A percentile compares a stretch with the other conserved stretches of the same genome.
phyloP scores from a whole-genome alignment of 2,888 invertebrate species.

The Phaedon cochleariae region DNA sequence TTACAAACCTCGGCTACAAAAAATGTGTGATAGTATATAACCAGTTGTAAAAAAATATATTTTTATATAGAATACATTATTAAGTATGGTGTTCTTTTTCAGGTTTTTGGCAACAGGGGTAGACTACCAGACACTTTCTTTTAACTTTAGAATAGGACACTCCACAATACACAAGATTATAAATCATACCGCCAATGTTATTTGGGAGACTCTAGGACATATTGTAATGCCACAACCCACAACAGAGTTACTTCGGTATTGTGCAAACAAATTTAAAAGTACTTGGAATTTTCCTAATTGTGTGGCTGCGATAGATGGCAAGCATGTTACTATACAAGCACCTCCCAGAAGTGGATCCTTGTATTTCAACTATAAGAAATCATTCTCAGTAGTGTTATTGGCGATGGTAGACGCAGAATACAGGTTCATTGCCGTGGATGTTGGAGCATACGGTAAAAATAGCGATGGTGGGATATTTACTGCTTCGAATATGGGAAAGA shows the following conservation, averaged over 20 bases:
- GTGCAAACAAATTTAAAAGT: slow-evolving; percentile 19
- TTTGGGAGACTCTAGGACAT: slow-evolving; percentile 27
- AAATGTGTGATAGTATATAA: not conserved
- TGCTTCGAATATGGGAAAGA: slow-evolving; percentile 36
- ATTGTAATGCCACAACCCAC: slow-evolving; percentile 25
- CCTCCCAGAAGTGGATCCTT: slow-evolving; percentile 12
- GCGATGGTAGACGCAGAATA: slow-evolving; percentile 47
- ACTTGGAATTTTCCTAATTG: no score
- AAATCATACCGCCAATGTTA: slow-evolving; percentile 20
- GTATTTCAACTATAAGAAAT: slow-evolving; percentile 28
- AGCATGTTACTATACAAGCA: no score
- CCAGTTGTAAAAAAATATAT: not conserved
- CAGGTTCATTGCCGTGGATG: slow-evolving; percentile 48
- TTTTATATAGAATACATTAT: slow-evolving; percentile 4
- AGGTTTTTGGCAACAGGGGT: slow-evolving; percentile 38
- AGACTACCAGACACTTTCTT: slow-evolving; percentile 24
- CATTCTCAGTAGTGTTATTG: slow-evolving; percentile 46
- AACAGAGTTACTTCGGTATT: slow-evolving; percentile 15
- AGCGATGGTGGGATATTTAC: slow-evolving; percentile 49
- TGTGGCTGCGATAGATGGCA: slow-evolving; percentile 37
- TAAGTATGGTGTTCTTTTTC: no score
- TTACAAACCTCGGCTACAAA: slow-evolving; percentile 24
- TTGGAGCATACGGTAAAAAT: slow-evolving; percentile 48
- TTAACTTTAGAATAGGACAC: no score
- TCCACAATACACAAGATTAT: slow-evolving; percentile 32